phyloP scores from a whole-genome alignment of 2,113 vertebrate species.

The Lepus europaeus region DNA sequence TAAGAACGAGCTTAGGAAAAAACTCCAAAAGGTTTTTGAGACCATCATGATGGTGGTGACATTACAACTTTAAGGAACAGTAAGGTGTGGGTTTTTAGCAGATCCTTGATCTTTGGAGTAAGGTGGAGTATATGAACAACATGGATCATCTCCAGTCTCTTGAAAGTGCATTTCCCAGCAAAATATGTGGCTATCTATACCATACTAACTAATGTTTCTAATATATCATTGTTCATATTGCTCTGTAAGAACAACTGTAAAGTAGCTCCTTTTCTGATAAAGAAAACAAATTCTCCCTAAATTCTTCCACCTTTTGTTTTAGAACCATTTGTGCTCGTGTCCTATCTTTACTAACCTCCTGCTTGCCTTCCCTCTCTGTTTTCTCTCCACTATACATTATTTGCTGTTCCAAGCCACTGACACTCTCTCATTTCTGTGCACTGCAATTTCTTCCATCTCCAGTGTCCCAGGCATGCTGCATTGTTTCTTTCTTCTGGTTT shows the following conservation, averaged over 20 bases:
- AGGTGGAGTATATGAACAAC: background rate
- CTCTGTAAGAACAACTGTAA: background rate
- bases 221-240: background rate
- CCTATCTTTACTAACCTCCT: background rate
- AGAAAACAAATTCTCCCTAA: background rate
- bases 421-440: background rate
- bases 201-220: background rate
- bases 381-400: background rate
- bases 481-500: background rate
- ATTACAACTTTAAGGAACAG: background rate
- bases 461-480: too few species aligned
- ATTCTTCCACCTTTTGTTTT: background rate
- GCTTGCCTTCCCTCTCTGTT: background rate
- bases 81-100: background rate
- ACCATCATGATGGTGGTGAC: background rate
- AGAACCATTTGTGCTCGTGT: too few species aligned
- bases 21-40: background rate
- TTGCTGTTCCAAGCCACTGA: background rate
- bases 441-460: background rate
- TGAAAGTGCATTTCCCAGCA: background rate
- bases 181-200: background rate
- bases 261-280: slow-evolving; percentile 11
- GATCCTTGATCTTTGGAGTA: background rate
- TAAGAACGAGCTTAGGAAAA: slow-evolving; percentile 12
- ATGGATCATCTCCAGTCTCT: background rate